Evolutionary conservation across 2,888 invertebrate genomes (phyloP), one percentile per base, ranked within the genome.

Genomic region (Dyspetes luteomarginatus): DNA sequence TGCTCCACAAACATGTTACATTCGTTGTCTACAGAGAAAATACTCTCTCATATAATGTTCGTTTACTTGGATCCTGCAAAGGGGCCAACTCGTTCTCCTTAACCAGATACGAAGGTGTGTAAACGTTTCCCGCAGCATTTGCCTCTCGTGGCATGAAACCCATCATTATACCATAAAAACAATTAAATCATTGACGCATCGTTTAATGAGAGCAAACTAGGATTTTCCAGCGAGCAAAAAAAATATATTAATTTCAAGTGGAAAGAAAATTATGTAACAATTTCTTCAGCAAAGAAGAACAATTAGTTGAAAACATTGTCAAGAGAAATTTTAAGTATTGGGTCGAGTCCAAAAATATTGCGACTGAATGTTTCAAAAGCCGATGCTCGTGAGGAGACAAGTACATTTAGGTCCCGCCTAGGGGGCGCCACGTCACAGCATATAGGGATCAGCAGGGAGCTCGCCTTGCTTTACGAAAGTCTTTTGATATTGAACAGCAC

Each of bases 21-120:
- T 12, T 62, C 36, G 36, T 9, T 62, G 72, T 72, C 62, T 72
- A 52, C 72, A 60, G 36, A 45, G 17, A 41, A 62, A 52, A 50
- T 72, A 72, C 62, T 50, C 55, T 4, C 55, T 12, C 36, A 65
- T 36, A 68, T 26, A 41, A 58, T 26, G 60, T 72, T 60, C 72
- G 52, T 62, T 60, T 72, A 26, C 24, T 62, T 12, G 60, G 52
- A 41, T 60, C 60, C 41, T 15, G 52, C 24, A 24, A 43, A 41
- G 41, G 5, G 43, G 43, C 43, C 41, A 24, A 43, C 55, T 55
- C 26, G 26, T 55, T 26, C n/a, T n/a, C 55, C 55, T 26, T 26
- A 3, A 12, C 24, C 12, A 0, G 26, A 26, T n/a, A n/a, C 2
- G 9, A 17, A 26, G n/a, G 26, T 12, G 26, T 24, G 4, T 55